Percentiles rank a stretch among this genome's conserved stretches.
phyloP scores from a whole-genome alignment of 1,140 invertebrate genomes.

The Eueides isabella region DNA sequence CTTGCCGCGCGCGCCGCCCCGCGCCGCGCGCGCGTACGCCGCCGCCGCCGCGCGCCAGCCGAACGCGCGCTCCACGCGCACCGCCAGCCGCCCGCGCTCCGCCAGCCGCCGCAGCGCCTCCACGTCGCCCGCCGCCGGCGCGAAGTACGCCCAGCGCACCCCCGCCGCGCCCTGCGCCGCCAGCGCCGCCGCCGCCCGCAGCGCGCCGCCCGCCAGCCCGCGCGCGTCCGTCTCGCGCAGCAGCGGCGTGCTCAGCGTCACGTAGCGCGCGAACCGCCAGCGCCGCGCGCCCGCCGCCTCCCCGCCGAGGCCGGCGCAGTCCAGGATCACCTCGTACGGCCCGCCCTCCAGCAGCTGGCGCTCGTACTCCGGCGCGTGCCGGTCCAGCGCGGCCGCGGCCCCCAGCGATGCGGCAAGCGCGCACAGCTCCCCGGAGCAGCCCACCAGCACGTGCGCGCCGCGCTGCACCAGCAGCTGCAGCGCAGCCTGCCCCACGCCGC shows the following conservation, averaged over 20 bases:
- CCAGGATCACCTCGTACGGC: constrained; percentile 93
- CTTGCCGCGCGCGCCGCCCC: constrained; percentile 60
- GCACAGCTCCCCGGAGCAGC: constrained; percentile 89
- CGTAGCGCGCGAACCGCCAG: constrained; percentile 89
- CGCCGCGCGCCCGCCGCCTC: constrained; percentile 83
- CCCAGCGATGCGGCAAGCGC: constrained; percentile 87
- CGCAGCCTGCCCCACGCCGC: constrained; percentile 91
- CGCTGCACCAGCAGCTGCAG: constrained; percentile 59
- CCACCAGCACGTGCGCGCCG: constrained; percentile 85
- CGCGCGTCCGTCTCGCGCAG: constrained; percentile 90
- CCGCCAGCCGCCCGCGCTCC: constrained; percentile 51
- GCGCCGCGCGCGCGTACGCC: constrained; percentile 50
- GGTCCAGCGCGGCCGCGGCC: constrained; percentile 91
- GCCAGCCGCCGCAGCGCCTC: constrained; percentile 53
- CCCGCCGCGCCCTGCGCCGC: constrained; percentile 50
- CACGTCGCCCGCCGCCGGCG: constrained; percentile 48
- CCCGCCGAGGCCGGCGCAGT: constrained; percentile 89
- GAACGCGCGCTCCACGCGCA: constrained; percentile 57
- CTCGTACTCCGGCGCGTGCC: constrained; percentile 85
- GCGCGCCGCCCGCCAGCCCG: constrained; percentile 88
- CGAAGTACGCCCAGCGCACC: constrained; percentile 49
- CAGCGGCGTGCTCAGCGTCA: constrained; percentile 92
- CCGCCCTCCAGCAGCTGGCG: constrained; percentile 84
- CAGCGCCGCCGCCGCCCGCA: constrained; percentile 60
- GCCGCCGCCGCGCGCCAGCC: constrained; percentile 46